Evolutionary conservation across 1,140 invertebrate genomes (phyloP), one percentile per base, ranked within the genome.

Genomic region (Pristionchus pacificus): DNA sequence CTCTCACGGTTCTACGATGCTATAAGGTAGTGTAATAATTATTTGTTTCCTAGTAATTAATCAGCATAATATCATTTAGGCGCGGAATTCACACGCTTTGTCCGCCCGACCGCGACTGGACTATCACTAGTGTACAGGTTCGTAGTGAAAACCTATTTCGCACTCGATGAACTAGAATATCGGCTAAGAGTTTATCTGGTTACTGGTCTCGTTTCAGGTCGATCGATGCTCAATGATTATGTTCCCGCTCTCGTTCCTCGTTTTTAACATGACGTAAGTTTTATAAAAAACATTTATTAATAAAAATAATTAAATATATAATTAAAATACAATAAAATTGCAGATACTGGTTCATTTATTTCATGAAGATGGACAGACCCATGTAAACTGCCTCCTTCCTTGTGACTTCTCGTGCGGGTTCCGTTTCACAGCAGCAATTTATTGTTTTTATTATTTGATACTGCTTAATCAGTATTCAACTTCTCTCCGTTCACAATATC

Each of bases 111-210:
- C 68, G 79, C 0, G 81, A 83, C 33, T 83, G 77, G 77, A 77
- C 77, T 24, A 74, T 83, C 49, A 83, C 82, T 64, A 81, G 78
- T 63, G 80, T 83, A 72, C 81, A 82, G 70, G 80, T 82, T 33
- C 24, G 33, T 75, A 33, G 19, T 33, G 75, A 25, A n/a, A 32
- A 55, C 28, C 15, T 14, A 13, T 27, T 0, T 62, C 15, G 0
- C 27, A 24, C 1, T 3, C 27, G 0, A 10, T 30, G 0, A 68
- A n/a, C 32, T 49, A n/a, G n/a, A 61, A n/a, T 57, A n/a, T 64
- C 3, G 24, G 30, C 58, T 14, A 64, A 6, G 60, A n/a, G 57
- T 14, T 10, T 29, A 15, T 64, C 60, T 68, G 55, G 2, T n/a
- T 14, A 32, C 0, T 14, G 25, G 65, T 29, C 15, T 59, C 13